Base-by-base conservation (phyloP, 2,888 invertebrate genomes). In the Stenodema calcarata region DNA sequence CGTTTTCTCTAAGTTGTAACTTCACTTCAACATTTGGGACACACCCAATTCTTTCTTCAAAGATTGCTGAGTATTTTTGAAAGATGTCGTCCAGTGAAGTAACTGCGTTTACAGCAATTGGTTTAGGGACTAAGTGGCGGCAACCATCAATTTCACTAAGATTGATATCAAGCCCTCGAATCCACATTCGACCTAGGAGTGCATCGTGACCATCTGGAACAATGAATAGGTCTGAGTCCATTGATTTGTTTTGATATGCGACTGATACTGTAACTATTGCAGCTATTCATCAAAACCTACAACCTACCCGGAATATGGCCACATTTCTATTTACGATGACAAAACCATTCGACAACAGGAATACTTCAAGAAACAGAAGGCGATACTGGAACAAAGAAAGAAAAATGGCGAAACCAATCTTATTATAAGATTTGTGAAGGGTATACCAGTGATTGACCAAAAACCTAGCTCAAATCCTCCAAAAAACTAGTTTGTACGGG, bases 161-260 rank as follows among this genome's bases (percentile, higher is more conserved):
- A 28, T 27, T 83, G 47, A 86, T 86, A 2, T 30, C 62, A 11
- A 78, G 86, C 2, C 62, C 78, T 30, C 79, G 78, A 9, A 86
- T 86, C 86, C 78, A 86, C 50, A 86, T 79, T 18, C 86, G 78
- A 28, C 86, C 86, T 7, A 86, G 86, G 23, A 78, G 35, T 7
- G 78, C 79, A 9, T 73, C 79, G 28, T 86, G 78, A 9, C 76
- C 78, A 35, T 50, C 83, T 30, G 82, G 82, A 16, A 82, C 82
- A 28, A 69, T 69, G 35, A 82, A 82, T 18, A 76, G 50, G 16
- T 86, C 86, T 4, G 7, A 11, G 18, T 9, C 30, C 23, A 82
- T 82, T 30, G 82, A 62, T 30, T 69, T 83, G 70, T 42, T 70
- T 70, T 42, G 41, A 30, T 86, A 62, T 41, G 86, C 35, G 41